phyloP scores from a whole-genome alignment of 2,888 invertebrate species.

The Pristionchus maxplancki region DNA sequence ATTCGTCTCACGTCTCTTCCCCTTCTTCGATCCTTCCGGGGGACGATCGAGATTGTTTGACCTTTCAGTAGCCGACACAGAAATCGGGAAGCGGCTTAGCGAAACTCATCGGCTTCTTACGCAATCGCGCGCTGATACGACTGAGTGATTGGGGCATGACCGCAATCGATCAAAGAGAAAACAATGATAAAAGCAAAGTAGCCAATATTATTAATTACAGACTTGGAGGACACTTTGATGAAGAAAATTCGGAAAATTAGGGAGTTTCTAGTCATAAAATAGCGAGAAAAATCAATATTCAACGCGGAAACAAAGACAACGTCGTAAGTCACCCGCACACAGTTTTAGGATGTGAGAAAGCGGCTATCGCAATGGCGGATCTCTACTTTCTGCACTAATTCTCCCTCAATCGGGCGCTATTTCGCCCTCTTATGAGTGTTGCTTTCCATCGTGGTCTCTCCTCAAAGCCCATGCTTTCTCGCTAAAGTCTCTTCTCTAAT shows the following conservation, averaged over 20 bases:
- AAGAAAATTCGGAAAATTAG: no score
- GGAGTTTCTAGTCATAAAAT: no score
- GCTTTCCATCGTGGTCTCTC: background rate
- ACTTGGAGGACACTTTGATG: no score
- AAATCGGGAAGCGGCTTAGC: background rate
- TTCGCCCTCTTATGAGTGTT: background rate
- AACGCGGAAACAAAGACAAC: background rate
- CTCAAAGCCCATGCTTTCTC: background rate
- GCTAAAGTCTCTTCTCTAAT: no score
- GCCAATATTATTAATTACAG: no score
- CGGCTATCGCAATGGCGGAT: background rate
- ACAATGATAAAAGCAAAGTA: background rate
- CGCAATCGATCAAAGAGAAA: background rate
- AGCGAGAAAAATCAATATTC: background rate
- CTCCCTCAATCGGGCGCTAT: background rate
- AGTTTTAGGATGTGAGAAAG: background rate
- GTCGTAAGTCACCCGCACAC: slow-evolving; percentile 6
- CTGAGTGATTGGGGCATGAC: background rate
- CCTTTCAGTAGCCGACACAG: background rate
- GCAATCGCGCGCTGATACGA: background rate
- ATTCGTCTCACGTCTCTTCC: background rate
- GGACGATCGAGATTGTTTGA: background rate
- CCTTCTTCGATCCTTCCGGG: slow-evolving; percentile 30
- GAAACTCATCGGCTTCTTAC: background rate
- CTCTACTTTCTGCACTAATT: background rate